phyloP scores from a whole-genome alignment of 2,888 invertebrate species.

The Argyresthia albistria region DNA sequence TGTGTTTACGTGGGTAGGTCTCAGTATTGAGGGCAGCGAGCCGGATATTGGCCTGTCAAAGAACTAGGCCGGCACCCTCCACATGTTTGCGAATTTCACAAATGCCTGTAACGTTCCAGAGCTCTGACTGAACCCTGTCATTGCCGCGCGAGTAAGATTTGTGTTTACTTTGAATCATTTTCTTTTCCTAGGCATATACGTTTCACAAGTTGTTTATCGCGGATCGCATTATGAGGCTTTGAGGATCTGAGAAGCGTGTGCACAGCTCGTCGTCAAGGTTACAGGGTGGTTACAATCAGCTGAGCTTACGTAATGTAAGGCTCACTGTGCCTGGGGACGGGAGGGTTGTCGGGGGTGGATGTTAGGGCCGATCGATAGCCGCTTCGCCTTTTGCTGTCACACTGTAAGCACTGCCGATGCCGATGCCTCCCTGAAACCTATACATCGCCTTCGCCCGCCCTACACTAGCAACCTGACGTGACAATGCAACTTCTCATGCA shows the following conservation, averaged over 20 bases:
- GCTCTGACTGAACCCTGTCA: too few relatives aligned
- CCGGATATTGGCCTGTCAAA: constrained; percentile 19
- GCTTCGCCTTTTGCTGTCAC: constrained; percentile 48
- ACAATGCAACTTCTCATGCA: too few relatives aligned
- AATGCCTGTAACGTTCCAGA: not conserved
- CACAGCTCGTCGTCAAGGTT: constrained; percentile 62
- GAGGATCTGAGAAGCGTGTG: constrained; percentile 22
- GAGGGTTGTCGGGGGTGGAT: constrained; percentile 26
- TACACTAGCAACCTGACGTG: not conserved
- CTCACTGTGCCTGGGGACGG: constrained; percentile 26
- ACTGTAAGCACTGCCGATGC: constrained; percentile 21
- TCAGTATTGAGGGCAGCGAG: constrained; percentile 8
- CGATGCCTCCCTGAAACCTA: constrained; percentile 32
- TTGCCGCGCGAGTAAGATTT: too few relatives aligned
- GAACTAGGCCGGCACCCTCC: constrained; percentile 17
- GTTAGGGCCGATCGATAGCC: constrained; percentile 64
- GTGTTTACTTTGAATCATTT: too few relatives aligned
- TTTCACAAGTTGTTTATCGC: not conserved
- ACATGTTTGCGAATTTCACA: constrained; percentile 6
- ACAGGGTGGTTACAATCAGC: constrained; percentile 67
- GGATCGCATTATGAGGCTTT: not conserved
- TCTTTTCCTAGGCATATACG: too few relatives aligned
- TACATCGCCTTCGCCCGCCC: not conserved
- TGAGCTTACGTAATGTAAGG: constrained; percentile 62
- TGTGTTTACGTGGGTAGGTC: not conserved